Base-by-base conservation (phyloP, 2,113 vertebrate species). In the Lepus europaeus region DNA sequence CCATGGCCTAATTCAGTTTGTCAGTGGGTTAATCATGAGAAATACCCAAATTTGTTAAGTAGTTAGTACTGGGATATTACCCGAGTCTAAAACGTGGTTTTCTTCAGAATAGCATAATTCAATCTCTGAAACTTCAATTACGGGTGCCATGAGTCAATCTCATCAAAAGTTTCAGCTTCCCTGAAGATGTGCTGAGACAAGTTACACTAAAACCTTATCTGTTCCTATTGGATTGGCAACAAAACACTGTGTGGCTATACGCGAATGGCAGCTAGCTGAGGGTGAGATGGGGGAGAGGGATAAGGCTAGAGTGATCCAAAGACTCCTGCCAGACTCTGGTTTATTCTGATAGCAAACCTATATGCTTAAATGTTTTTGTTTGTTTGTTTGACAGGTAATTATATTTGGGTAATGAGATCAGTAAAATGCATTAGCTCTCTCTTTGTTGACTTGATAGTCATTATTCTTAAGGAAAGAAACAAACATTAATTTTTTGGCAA, bases 401-500 rank as follows among this genome's bases (percentile, higher is more conserved):
- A 73, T 33, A 11, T 27, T 61, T 45, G 29, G 49, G 19, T 69
- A 95, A 92, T 79, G 13, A 92, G 61, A 72, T 22, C 8, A 80
- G 22, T 76, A 89, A 81, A 88, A 93, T 80, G 0, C 68, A 78
- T 33, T 81, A 68, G 59, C 56, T 72, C 56, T 86, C 69, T 72
- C 63, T 86, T 73, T 72, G 64, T 70, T 93, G 92, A 84, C 49
- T 77, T 14, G 4, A 82, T 56, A 76, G 39, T 51, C 33, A 82
- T 84, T 95, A 79, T 93, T 87, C 81, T 73, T 51, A 82, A 66
- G 36, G 53, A 91, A 89, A 85, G 29, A 9, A 93, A 74, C 33
- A 90, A 90, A 59, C 31, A 91, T 78, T 74, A 87, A 61, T 45
- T 63, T 89, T 82, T 61, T 53, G 73, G 63, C 85, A 68, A 53